Evolutionary conservation across 2,113 vertebrate species (phyloP).

Genomic region (Bagarius yarrelli): DNA sequence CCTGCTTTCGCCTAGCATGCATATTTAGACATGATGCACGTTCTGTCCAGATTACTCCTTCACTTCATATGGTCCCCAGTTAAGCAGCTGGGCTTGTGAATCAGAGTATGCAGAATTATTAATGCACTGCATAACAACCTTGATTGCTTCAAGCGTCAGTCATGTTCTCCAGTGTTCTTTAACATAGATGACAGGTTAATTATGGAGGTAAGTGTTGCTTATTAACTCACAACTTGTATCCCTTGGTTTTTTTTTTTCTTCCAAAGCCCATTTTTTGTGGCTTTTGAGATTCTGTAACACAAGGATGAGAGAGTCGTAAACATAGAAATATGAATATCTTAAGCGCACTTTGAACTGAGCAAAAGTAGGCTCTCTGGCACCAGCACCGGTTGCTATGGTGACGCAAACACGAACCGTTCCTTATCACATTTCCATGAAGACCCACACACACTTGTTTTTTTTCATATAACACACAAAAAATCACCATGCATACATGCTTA

Average conservation of each 20-base stretch:
- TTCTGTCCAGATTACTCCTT: constrained; percentile 21
- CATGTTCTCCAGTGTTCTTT: neutral
- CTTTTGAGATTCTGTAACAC: neutral
- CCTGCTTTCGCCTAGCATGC: neutral
- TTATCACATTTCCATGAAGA: constrained; percentile 25
- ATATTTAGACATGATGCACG: neutral
- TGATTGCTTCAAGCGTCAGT: neutral
- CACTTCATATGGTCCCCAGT: constrained; percentile 37
- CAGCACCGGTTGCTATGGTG: constrained; percentile 57
- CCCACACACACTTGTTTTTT: neutral
- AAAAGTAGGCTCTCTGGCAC: constrained; percentile 35
- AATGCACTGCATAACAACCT: constrained; percentile 34
- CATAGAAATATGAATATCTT: neutral
- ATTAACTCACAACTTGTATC: neutral
- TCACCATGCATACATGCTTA: constrained; percentile 28
- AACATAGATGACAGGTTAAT: constrained; percentile 3
- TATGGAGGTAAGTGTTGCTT: constrained; percentile 15
- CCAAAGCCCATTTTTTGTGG: neutral
- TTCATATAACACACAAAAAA: constrained; percentile 18
- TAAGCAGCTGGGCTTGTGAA: constrained; percentile 40
- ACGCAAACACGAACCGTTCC: constrained; percentile 34
- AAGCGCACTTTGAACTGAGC: constrained; percentile 39
- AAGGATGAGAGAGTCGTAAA: neutral
- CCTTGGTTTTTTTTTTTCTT: neutral
- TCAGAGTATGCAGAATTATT: neutral